Conservation (phyloP, 2,888 invertebrate genomes). For the Xylota sylvarum region DNA sequence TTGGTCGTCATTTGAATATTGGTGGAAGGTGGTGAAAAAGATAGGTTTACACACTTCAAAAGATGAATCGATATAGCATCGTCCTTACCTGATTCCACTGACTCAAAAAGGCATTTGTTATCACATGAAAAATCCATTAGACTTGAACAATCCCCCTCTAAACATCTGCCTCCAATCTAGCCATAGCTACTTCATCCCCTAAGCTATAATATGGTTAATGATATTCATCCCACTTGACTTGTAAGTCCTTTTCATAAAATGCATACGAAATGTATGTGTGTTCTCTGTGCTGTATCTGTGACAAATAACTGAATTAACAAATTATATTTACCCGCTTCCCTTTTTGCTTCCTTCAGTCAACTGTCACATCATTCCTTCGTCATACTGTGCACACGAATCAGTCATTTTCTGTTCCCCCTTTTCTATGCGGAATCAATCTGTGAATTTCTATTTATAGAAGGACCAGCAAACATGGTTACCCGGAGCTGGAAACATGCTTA, state of each 20-base stretch:
- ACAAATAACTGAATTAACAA: slow-evolving; percentile 65
- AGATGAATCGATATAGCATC: no score
- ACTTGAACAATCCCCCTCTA: slow-evolving; percentile 1
- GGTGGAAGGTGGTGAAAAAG: no score
- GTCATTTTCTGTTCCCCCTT: slow-evolving; percentile 32
- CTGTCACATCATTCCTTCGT: slow-evolving; percentile 61
- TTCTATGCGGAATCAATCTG: slow-evolving; percentile 26
- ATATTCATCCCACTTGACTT: slow-evolving; percentile 64
- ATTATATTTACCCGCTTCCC: slow-evolving; percentile 51
- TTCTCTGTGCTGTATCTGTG: slow-evolving; percentile 39
- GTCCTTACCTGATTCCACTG: neutral
- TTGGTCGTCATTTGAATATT: no score
- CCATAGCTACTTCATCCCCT: neutral
- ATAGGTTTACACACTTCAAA: no score
- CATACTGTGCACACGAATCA: slow-evolving; percentile 39
- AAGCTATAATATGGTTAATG: slow-evolving; percentile 42
- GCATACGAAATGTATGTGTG: slow-evolving; percentile 12
- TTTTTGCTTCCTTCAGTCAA: slow-evolving; percentile 57
- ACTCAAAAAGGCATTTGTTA: neutral
- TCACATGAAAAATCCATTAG: slow-evolving; percentile 65
- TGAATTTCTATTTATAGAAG: slow-evolving; percentile 33
- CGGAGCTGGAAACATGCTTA: slow-evolving; percentile 29
- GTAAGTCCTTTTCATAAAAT: neutral
- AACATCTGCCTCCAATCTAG: slow-evolving; percentile 38
- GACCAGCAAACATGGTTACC: slow-evolving; percentile 51